Percentiles rank a stretch among this genome's conserved stretches.
Evolutionary conservation across 2,797 vertebrate genomes (phyloP).

Genomic region (Lagorchestes hirsutus): DNA sequence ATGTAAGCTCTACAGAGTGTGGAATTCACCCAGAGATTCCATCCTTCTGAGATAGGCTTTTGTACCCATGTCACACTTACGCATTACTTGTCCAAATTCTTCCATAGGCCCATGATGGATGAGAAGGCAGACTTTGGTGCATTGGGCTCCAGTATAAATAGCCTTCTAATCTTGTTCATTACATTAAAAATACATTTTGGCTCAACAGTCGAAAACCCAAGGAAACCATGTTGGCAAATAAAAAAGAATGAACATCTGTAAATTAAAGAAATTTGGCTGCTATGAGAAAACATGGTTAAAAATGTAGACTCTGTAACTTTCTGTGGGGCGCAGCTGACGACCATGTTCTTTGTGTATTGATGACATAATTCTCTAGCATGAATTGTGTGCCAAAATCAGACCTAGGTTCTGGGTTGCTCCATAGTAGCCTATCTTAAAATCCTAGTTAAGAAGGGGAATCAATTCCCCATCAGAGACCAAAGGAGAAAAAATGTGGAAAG

Average conservation of each 20-base stretch:
- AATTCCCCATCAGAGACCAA: slow-evolving; percentile 57
- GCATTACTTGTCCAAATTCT: slow-evolving; percentile 34
- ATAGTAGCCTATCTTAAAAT: slow-evolving; percentile 60
- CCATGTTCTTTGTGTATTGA: neutral
- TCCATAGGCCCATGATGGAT: slow-evolving; percentile 55
- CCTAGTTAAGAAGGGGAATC: slow-evolving; percentile 54
- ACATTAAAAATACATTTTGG: slow-evolving; percentile 56
- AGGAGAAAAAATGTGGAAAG: slow-evolving; percentile 53
- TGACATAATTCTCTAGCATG: slow-evolving; percentile 9
- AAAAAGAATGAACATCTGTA: slow-evolving; percentile 49
- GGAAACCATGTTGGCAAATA: slow-evolving; percentile 19
- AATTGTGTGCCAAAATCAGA: neutral
- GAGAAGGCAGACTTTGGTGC: neutral
- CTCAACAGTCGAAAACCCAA: slow-evolving; percentile 57
- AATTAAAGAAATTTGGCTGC: slow-evolving; percentile 59
- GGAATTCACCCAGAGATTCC: slow-evolving; percentile 12
- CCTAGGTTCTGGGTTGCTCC: slow-evolving; percentile 14
- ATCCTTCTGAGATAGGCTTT: slow-evolving; percentile 56
- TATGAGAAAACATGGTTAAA: slow-evolving; percentile 56
- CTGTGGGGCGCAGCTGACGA: neutral
- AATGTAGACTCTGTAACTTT: slow-evolving; percentile 66
- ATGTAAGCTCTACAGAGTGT: neutral
- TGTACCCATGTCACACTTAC: slow-evolving; percentile 30
- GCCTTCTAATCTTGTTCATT: neutral
- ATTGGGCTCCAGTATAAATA: slow-evolving; percentile 57